Base-by-base conservation (phyloP, 2,888 invertebrate species). In the Homarus gammarus region DNA sequence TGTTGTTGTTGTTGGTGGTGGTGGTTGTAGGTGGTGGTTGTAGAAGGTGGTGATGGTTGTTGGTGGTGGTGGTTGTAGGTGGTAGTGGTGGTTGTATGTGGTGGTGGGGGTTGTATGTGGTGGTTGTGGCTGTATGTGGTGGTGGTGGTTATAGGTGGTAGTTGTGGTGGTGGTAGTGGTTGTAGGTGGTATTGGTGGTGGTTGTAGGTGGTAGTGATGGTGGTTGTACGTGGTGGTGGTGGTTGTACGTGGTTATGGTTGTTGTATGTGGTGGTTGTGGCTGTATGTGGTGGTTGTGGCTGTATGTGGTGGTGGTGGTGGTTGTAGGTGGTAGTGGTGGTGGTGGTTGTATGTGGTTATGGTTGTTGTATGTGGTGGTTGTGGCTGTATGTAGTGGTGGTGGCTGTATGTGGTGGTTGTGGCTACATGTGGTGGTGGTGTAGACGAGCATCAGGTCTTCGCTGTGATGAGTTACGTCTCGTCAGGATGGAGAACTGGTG, bases 61-160 rank as follows among this genome's bases (percentile, higher is more conserved):
- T 8, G 22, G 68, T 31, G 12, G 36, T 36, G 6, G 22, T 38
- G 27, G n/a, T n/a, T 27, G 27, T 15, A 38, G 31, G 31, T 31
- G 31, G 70, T 70, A 36, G 31, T 70, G 44, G 72, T 31, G 36
- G 72, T 27, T 33, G 6, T 31, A 36, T 31, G 27, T 27, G 36
- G 15, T 73, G 18, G 38, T 73, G 38, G 36, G n/a, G n/a, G n/a
- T n/a, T 38, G 36, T 15, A 38, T 10, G 73, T 73, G 73, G 73
- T 73, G 38, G 40, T 73, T n/a, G 73, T 73, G 38, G 40, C 73
- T n/a, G n/a, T n/a, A n/a, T 0, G n/a, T 18, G 40, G 73, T 73
- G 40, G n/a, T 31, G 44, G 72, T 31, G 36, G 72, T 27, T 33
- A 2, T 12, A 36, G 27, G 27, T 5, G 31, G 15, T 70, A 18